Evolutionary conservation across 2,113 vertebrate genomes (phyloP), one percentile per base, ranked within the genome.

Genomic region (Ariopsis seemanni): DNA sequence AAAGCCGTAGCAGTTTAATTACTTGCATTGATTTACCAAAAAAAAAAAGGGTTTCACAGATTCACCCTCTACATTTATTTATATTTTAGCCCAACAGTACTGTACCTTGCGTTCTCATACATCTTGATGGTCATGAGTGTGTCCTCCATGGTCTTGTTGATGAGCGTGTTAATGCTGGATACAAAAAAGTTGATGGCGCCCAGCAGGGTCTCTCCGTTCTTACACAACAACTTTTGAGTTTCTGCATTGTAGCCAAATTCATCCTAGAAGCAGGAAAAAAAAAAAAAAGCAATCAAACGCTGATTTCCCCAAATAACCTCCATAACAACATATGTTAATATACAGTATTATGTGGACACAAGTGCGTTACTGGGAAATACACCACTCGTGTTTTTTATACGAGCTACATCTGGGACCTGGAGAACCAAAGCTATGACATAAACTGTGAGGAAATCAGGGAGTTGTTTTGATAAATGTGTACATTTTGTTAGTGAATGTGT

Each of bases 71-170:
- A 74, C 8, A 22, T 74, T 74, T 20, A 8, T 72, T 72, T 71
- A 1, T 25, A 50, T 25, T 77, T 53, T 15, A 17, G 9, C 12
- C 30, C 25, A 27, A 14, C 20, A 84, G 0, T 6, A 30, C 4
- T 22, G 42, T 90, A 98, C 98, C 98, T 97, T 90, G 98, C 97
- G 0, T 96, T 97, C 93, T 99, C 98, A 22, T 97, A 99, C 94
- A 97, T 96, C 94, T 97, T 99, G 90, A 99, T 96, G 0, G 98
- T 99, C 97, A 97, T 97, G 3, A 99, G 95, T 0, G 97, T 99
- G 93, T 99, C 98, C 91, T 98, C 98, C 98, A 99, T 99, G 82
- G 98, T 99, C 89, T 99, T 99, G 93, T 98, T 99, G 85, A 99
- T 97, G 89, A 99, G 92, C 0, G 98, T 99, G 94, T 99, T 99